Percentiles rank a stretch among this genome's conserved stretches.
These are phyloP conservation scores for Leptothorax acervorum DNA, from an alignment of 2,888 invertebrate species.

Conservation along the genomic window DNA sequence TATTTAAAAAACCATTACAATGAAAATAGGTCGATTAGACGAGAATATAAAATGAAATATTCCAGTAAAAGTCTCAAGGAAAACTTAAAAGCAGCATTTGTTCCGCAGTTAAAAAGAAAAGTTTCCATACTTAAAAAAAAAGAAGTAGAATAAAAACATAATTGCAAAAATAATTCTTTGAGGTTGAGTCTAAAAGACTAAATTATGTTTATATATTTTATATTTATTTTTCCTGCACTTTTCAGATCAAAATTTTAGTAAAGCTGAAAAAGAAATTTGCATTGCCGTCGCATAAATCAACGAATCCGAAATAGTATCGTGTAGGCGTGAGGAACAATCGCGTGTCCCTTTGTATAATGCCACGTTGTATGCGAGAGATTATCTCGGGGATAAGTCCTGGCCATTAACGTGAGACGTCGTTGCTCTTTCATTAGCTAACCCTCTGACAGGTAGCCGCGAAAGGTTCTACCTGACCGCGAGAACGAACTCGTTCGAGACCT, in stretches of 20 bases:
- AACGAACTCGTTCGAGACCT: conserved; percentile 54
- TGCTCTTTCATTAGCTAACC: conserved; percentile 73
- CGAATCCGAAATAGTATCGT: conserved; percentile 48
- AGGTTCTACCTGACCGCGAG: conserved; percentile 56
- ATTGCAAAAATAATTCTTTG: neutral
- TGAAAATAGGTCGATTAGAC: neutral
- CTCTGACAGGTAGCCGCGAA: conserved; percentile 72
- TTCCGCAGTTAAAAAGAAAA: neutral
- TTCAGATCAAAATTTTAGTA: neutral
- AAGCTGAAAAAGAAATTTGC: conserved; percentile 18
- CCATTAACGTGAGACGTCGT: conserved; percentile 68
- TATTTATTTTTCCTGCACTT: neutral
- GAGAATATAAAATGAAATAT: conserved; percentile 17
- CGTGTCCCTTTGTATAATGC: conserved; percentile 61
- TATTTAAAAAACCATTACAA: neutral
- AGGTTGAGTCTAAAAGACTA: neutral
- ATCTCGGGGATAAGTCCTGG: conserved; percentile 72
- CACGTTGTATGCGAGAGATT: conserved; percentile 57
- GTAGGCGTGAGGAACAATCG: conserved; percentile 68
- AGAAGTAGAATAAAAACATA: neutral
- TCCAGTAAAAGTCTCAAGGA: neutral
- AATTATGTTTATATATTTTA: neutral
- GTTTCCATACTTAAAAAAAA: neutral
- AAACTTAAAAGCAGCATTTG: neutral
- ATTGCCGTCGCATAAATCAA: conserved; percentile 31